A percentile compares a stretch with the other conserved stretches of the same genome.
Evolutionary conservation across 2,113 vertebrate genomes (phyloP).

Genomic region (Stictonetta naevosa): DNA sequence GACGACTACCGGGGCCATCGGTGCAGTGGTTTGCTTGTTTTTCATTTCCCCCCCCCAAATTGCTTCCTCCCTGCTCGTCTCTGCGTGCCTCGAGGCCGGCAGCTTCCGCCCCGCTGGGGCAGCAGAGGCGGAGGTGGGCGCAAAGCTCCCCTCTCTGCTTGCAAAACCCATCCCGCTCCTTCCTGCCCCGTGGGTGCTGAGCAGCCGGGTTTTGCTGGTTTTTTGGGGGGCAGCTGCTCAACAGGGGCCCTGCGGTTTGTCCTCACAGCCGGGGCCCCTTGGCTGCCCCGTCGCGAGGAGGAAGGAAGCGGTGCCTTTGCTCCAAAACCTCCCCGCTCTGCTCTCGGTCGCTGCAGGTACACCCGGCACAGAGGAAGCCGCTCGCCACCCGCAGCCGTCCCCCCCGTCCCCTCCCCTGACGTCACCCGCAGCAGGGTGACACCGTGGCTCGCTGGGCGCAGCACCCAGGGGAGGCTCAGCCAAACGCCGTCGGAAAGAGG

Average conservation of each 20-base stretch:
- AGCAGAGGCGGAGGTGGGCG: neutral
- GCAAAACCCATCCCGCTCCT: neutral
- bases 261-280: neutral
- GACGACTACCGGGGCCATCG: accelerated
- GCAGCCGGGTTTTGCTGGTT: neutral
- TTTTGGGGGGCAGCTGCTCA: neutral
- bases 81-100: neutral
- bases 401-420: neutral
- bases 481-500: neutral
- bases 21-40: neutral
- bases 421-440: neutral
- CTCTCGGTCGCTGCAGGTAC: neutral
- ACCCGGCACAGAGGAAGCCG: neutral
- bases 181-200: neutral
- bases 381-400: neutral
- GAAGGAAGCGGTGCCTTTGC: neutral
- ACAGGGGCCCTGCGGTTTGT: neutral
- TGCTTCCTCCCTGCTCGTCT: conserved; percentile 24
- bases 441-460: neutral
- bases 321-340: neutral
- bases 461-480: neutral
- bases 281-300: neutral
- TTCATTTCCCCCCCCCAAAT: neutral
- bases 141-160: accelerated
- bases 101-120: neutral